Evolutionary conservation across 2,888 invertebrate species (phyloP).

Genomic region (Aspidiotus rigidus): DNA sequence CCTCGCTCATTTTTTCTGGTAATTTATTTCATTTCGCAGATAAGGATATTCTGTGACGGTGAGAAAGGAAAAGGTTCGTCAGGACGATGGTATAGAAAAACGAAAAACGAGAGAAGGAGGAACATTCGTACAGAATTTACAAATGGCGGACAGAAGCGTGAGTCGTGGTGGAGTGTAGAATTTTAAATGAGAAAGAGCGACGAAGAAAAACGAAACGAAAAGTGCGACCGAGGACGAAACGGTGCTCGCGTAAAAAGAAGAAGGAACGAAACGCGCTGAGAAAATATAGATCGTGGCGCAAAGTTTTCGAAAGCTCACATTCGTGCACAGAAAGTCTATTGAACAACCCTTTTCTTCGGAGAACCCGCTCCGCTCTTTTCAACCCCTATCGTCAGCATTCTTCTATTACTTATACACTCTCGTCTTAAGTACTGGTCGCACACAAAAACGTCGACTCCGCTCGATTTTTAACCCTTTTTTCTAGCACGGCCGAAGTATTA

Average conservation of each 20-base stretch:
- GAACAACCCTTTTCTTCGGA: background rate
- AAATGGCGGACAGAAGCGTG: conserved; percentile 19
- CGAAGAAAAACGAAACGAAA: conserved; percentile 10
- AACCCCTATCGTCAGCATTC: background rate
- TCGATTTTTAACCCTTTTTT: too few species aligned
- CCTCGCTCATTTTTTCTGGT: too few species aligned
- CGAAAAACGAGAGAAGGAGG: too few species aligned
- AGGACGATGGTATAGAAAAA: too few species aligned
- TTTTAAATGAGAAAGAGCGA: conserved; percentile 25
- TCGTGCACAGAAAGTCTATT: conserved; percentile 7
- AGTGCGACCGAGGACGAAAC: background rate
- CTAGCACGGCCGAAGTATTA: too few species aligned
- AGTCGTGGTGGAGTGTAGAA: background rate
- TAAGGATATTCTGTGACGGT: too few species aligned
- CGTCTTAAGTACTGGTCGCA: conserved; percentile 6
- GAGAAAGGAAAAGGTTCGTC: too few species aligned
- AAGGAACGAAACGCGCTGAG: conserved; percentile 21
- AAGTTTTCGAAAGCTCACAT: background rate
- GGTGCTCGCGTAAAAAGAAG: conserved; percentile 3
- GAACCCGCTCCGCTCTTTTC: background rate
- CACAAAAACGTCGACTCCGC: too few species aligned
- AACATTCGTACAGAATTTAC: conserved; percentile 1
- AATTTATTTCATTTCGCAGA: too few species aligned
- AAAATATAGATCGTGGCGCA: conserved; percentile 22
- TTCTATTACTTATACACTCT: conserved; percentile 2